Base-by-base conservation (phyloP, 2,888 invertebrate genomes). In the Andrena bucephala region DNA sequence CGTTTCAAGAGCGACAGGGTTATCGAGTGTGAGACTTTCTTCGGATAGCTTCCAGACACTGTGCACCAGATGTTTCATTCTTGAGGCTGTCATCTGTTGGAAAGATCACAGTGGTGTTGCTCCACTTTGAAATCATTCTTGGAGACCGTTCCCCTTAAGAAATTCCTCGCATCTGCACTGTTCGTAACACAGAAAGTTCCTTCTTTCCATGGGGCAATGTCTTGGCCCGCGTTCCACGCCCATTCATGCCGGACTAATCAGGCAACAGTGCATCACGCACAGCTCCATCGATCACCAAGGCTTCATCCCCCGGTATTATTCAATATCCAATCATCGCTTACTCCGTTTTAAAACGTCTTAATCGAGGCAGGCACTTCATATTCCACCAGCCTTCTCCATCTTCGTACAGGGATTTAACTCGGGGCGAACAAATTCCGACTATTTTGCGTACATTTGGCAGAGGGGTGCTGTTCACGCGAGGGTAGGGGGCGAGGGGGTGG, bases 401-500 rank as follows among this genome's bases (percentile, higher is more conserved):
- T 59, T 20, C 16, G n/a, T 24, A 54, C 7, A 20, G 60, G 62
- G 52, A 69, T 77, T 67, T 62, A 20, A 66, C 48, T 20, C 73
- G 52, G 78, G 72, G 71, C 73, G 79, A 81, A 77, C 81, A 81
- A 87, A 87, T 90, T 90, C 84, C 87, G 81, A 88, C 88, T 91
- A 91, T 90, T 91, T 92, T 92, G 91, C 90, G 88, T 90, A 90
- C 81, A 91, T 92, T 92, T 91, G 90, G 89, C 87, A 89, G 75
- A 81, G 83, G 84, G 82, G 84, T 85, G 87, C 80, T 78, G 77
- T 66, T 81, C 62, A 77, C 78, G 67, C 76, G 72, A 82, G 83
- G 76, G 86, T 33, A 60, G n/a, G 76, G 76, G 54, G 80, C 69
- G 62, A 66, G 76, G 60, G 82, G 84, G 63, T 77, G 79, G 74